phyloP scores from a whole-genome alignment of 2,888 invertebrate genomes.

The Anthrax anthrax region DNA sequence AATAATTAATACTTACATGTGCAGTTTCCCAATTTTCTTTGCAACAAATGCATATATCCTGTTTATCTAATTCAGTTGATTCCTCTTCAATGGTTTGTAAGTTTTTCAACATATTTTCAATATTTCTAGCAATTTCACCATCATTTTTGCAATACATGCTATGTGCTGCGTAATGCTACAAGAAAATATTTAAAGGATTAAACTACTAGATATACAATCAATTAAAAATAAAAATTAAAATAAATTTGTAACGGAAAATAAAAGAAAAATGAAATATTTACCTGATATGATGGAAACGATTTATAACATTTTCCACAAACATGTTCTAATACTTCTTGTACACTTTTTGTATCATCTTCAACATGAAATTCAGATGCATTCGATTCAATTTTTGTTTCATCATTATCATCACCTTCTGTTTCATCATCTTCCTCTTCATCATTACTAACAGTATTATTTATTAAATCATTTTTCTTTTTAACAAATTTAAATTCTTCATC shows the following conservation, averaged over 20 bases:
- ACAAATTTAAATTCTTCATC: not conserved
- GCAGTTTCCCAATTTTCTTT: slow-evolving; percentile 32
- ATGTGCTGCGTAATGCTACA: slow-evolving; percentile 26
- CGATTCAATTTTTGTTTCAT: slow-evolving; percentile 6
- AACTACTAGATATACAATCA: too few species aligned
- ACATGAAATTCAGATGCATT: slow-evolving; percentile 13
- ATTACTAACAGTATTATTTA: not conserved
- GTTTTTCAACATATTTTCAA: slow-evolving; percentile 24
- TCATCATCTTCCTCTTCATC: slow-evolving; percentile 1
- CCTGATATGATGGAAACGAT: slow-evolving; percentile 25
- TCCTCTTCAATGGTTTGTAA: slow-evolving; percentile 29
- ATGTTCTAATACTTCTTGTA: slow-evolving; percentile 28
- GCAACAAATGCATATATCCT: slow-evolving; percentile 32
- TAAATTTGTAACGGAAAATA: too few species aligned
- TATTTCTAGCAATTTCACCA: not conserved
- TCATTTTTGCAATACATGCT: not conserved
- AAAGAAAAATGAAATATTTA: slow-evolving; percentile 9
- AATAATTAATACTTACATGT: slow-evolving; percentile 21
- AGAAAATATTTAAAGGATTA: slow-evolving; percentile 2
- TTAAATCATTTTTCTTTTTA: not conserved
- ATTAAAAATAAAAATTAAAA: not conserved
- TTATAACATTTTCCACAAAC: slow-evolving; percentile 33
- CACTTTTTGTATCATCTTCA: not conserved
- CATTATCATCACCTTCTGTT: slow-evolving; percentile 5
- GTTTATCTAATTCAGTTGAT: slow-evolving; percentile 26